Conservation (phyloP, 2,797 vertebrate species). For the Borostomias antarcticus region DNA sequence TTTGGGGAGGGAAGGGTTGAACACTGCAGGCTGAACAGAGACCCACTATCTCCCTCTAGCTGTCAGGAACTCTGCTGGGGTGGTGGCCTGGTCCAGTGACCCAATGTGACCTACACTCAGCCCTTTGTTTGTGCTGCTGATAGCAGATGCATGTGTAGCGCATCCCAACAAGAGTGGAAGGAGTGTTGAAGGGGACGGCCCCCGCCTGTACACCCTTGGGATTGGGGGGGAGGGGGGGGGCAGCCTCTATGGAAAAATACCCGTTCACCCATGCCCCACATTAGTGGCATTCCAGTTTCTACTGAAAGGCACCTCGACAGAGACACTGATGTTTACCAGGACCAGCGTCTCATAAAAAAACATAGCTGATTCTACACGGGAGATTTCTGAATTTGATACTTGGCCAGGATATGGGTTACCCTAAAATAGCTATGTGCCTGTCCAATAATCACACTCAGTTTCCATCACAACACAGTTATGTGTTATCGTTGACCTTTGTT, state of each 20-base stretch:
- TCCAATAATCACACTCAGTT: not conserved
- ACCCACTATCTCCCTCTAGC: conserved; percentile 44
- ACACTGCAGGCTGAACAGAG: no score
- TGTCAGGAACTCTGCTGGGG: conserved; percentile 18
- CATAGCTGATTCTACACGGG: not conserved
- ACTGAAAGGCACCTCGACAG: conserved; percentile 56
- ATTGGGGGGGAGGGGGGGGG: conserved; percentile 28
- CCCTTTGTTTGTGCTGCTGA: no score
- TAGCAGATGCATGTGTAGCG: no score
- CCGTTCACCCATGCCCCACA: conserved; percentile 72
- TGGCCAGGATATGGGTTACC: not conserved
- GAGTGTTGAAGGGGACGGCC: conserved; percentile 47
- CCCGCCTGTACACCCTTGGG: conserved; percentile 44
- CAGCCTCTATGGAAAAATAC: conserved; percentile 74
- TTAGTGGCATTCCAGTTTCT: conserved; percentile 62
- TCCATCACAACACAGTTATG: conserved; percentile 4
- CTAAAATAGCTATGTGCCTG: not conserved
- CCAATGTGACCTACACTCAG: no score
- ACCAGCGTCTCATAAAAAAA: not conserved
- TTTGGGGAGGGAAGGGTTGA: no score
- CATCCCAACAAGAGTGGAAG: not conserved
- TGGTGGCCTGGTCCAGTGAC: no score
- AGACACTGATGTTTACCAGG: conserved; percentile 38
- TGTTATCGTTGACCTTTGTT: no score
- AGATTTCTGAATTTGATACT: not conserved